phyloP scores from a whole-genome alignment of 2,888 invertebrate genomes.

The Galerucella nymphaeae region DNA sequence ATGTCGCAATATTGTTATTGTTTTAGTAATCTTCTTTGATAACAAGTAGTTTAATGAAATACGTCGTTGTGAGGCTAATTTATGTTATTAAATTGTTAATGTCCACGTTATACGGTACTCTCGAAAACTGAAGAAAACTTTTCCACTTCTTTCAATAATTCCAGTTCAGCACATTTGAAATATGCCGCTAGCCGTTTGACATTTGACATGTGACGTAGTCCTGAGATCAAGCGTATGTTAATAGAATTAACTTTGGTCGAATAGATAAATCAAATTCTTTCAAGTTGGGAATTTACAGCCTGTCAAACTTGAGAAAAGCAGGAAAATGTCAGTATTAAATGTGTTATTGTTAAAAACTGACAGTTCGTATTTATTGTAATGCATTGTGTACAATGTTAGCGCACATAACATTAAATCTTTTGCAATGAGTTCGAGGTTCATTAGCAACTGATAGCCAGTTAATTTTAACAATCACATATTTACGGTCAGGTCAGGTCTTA shows the following conservation, averaged over 20 bases:
- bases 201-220: too few species aligned
- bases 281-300: background rate
- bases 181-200: too few species aligned
- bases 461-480: constrained; percentile 15
- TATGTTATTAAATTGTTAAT: background rate
- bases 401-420: constrained; percentile 16
- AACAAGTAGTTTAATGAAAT: background rate
- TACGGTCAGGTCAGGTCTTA: background rate
- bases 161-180: too few species aligned
- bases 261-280: background rate
- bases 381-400: constrained; percentile 11
- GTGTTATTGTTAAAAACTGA: background rate
- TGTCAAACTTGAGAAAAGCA: background rate
- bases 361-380: constrained; percentile 6
- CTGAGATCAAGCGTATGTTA: too few species aligned
- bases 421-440: constrained; percentile 28
- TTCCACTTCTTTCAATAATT: too few species aligned
- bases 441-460: constrained; percentile 26
- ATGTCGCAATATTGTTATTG: background rate
- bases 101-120: background rate
- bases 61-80: background rate
- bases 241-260: too few species aligned
- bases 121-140: background rate
- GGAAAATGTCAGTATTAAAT: background rate
- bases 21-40: background rate